Base-by-base conservation (phyloP, 2,888 invertebrate genomes). In the Athrips mouffetella region DNA sequence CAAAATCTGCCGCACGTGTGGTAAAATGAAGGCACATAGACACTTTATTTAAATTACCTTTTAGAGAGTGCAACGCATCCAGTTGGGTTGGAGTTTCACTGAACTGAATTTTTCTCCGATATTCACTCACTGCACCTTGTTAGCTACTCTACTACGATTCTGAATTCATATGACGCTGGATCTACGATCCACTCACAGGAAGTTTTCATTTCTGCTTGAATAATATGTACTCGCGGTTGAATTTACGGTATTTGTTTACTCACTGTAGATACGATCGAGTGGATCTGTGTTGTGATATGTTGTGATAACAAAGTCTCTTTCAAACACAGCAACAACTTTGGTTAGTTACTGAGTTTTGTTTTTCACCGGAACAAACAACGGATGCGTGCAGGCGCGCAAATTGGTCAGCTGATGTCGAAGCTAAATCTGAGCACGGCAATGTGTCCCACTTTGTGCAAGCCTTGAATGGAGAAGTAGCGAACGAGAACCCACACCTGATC, bases 181-280 rank as follows among this genome's bases (percentile, higher is more conserved):
- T 66, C 62, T 58, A 50, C 65, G n/a, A 68, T 50, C 58, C 53
- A 52, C 67, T 57, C 62, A 62, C 70, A 74, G 81, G 83, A 84
- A 79, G 84, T 81, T 81, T 74, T 75, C 72, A 74, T 69, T 68
- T 66, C 61, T 71, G 73, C 74, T 74, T 73, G 71, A 69, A 74
- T 77, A 79, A 76, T 69, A 73, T 59, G 21, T 37, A 37, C 31
- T n/a, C 52, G 55, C 55, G 54, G 59, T 58, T 57, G 53, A 63
- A 54, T 60, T 64, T 65, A 6, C 33, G 62, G 61, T 65, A 70
- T 68, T 48, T 57, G 57, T 58, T 60, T 58, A 50, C 49, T 58
- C 59, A 52, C 21, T 45, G 40, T 39, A 11, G 13, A 39, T 18
- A 40, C 18, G 16, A 29, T n/a, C 16, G 5, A 20, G 18, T 4